These are phyloP conservation scores for Mionectes macconnelli DNA, from an alignment of 2,113 vertebrate genomes.

Conservation along the genomic window DNA sequence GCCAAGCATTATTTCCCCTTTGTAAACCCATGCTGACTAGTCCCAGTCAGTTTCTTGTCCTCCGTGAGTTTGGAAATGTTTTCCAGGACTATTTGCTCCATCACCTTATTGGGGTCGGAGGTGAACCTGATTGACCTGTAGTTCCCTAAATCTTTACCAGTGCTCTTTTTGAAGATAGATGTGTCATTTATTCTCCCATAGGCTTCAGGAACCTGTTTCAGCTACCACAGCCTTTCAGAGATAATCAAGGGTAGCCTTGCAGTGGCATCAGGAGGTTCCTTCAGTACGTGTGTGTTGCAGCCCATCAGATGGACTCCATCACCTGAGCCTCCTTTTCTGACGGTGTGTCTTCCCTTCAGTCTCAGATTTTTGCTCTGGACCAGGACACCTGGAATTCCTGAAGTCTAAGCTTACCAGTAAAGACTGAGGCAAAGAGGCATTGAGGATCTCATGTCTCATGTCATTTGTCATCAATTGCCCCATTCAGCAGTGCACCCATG, in stretches of 20 bases:
- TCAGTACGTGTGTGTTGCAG: not conserved
- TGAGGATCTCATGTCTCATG: not conserved
- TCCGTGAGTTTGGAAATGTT: too few species aligned
- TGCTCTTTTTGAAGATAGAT: too few species aligned
- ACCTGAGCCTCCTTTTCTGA: not conserved
- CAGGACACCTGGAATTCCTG: not conserved
- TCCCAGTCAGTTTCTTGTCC: too few species aligned
- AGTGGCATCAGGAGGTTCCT: not conserved
- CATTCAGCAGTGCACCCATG: not conserved
- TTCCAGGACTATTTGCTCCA: too few species aligned
- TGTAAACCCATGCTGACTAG: too few species aligned
- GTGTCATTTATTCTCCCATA: too few species aligned
- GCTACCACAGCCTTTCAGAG: too few species aligned
- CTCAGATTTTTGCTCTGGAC: not conserved
- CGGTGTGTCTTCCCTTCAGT: not conserved
- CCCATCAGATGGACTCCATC: not conserved
- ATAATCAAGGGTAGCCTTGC: not conserved
- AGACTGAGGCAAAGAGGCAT: not conserved
- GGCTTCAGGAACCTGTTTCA: too few species aligned
- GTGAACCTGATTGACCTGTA: too few species aligned
- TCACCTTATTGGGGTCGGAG: too few species aligned
- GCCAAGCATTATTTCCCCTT: too few species aligned
- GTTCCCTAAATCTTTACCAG: too few species aligned
- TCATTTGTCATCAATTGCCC: not conserved
- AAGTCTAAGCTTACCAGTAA: not conserved